Evolutionary conservation across 2,888 invertebrate species (phyloP), one percentile per base, ranked within the genome.

Genomic region (Diarsia rubi): DNA sequence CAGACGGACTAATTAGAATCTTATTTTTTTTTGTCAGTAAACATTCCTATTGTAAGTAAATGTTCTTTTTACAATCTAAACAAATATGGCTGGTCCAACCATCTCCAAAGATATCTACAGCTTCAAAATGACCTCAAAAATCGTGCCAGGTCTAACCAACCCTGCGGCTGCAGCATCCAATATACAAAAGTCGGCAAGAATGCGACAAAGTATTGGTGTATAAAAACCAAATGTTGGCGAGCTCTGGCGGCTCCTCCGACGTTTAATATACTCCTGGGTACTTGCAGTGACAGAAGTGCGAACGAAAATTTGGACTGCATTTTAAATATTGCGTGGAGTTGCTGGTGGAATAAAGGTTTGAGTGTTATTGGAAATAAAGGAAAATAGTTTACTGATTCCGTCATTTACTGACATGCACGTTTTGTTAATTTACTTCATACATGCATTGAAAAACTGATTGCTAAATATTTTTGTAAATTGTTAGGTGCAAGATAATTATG

Each of bases 151-250:
- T 86, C 86, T 86, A 84, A 59, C 3, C 21, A 16, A 5, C 2
- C 21, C 19, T 3, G 19, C 71, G 64, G 81, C 90, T 87, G 62
- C 73, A 75, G 72, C 75, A 91, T 87, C 94, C 95, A 95, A 96
- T 95, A 95, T 95, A 95, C 95, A 94, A 93, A 94, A 94, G 95
- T 94, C 93, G 90, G 91, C 88, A 94, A 92, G 95, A 95, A 96
- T 95, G 95, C 95, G 95, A 94, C 95, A 94, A 95, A 95, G 95
- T 95, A 96, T 96, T 95, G 95, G 96, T 95, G 95, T 94, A 96
- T 96, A 96, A 96, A 96, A 96, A 96, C 96, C 95, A 96, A 96
- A 96, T 96, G 96, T 90, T 92, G 92, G 93, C 93, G 91, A 91
- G 90, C 93, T 90, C 92, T 93, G 90, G 91, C 91, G 92, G 89